Evolutionary conservation across 1,140 invertebrate genomes (phyloP).

Genomic region (Lethocerus indicus): DNA sequence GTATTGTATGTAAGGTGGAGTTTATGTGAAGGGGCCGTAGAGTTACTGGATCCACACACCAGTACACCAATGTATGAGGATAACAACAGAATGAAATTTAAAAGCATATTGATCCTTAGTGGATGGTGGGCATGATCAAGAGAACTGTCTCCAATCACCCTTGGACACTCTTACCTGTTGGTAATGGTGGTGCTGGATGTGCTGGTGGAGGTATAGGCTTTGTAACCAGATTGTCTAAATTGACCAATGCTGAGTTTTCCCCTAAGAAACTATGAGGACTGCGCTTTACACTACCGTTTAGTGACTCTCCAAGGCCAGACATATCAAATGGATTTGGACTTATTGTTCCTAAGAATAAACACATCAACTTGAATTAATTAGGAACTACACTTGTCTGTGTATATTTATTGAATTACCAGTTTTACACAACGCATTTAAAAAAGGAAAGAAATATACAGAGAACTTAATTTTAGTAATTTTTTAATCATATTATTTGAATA

Average conservation of each 20-base stretch:
- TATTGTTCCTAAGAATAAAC: too few relatives aligned
- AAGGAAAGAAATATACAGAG: too few relatives aligned
- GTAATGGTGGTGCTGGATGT: constrained; percentile 13
- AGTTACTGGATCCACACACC: too few relatives aligned
- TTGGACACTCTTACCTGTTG: constrained; percentile 5
- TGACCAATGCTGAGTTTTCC: constrained; percentile 84
- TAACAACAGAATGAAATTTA: not conserved
- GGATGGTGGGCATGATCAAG: not conserved
- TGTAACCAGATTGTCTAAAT: constrained; percentile 86
- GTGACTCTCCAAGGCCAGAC: constrained; percentile 30
- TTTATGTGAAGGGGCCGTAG: too few relatives aligned
- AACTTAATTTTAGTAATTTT: too few relatives aligned
- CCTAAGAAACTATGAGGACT: constrained; percentile 86
- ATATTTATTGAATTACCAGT: too few relatives aligned
- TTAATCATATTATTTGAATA: too few relatives aligned
- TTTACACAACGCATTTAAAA: too few relatives aligned
- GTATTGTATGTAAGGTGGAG: too few relatives aligned
- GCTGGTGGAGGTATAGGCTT: constrained; percentile 16
- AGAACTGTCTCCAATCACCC: not conserved
- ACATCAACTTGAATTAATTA: too few relatives aligned
- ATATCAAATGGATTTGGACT: constrained; percentile 54
- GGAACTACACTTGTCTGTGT: too few relatives aligned
- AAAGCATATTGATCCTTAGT: not conserved
- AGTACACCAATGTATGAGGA: not conserved
- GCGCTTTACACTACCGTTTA: constrained; percentile 40